Conservation (phyloP, 2,113 vertebrate genomes). For the Oriolus oriolus region DNA sequence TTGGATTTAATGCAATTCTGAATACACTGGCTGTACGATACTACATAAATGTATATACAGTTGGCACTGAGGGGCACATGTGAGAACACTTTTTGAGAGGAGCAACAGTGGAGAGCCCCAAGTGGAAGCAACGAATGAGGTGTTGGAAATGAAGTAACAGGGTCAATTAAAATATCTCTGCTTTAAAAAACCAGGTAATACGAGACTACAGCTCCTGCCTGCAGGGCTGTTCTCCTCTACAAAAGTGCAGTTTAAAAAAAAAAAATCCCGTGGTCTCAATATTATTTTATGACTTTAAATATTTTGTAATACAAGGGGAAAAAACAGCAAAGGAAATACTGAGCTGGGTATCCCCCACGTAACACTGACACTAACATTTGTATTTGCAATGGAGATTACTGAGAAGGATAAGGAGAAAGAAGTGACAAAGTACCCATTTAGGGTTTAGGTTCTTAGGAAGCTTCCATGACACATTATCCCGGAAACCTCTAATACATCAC, state of each 20-base stretch:
- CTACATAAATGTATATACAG: background rate
- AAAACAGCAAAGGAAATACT: background rate
- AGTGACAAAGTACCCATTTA: background rate
- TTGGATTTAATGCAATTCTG: background rate
- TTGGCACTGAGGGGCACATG: rapidly evolving
- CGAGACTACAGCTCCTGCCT: background rate
- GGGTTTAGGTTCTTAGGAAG: background rate
- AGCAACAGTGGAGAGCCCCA: background rate
- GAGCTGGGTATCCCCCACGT: background rate
- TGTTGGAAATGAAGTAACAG: background rate
- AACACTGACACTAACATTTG: background rate
- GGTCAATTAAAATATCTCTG: background rate
- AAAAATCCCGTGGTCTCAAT: background rate
- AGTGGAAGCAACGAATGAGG: background rate
- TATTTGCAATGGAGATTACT: background rate
- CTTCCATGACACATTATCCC: background rate
- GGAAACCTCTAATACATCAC: background rate
- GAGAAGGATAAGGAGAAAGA: background rate
- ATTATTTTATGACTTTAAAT: background rate
- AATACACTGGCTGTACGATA: background rate
- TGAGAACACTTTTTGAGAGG: background rate
- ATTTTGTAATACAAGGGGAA: background rate
- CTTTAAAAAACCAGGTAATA: background rate
- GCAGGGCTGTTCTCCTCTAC: background rate
- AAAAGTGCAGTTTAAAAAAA: background rate